Percentiles rank a stretch among this genome's conserved stretches.
Conservation (phyloP, 1,140 invertebrate species). For the Nymphalis io region DNA sequence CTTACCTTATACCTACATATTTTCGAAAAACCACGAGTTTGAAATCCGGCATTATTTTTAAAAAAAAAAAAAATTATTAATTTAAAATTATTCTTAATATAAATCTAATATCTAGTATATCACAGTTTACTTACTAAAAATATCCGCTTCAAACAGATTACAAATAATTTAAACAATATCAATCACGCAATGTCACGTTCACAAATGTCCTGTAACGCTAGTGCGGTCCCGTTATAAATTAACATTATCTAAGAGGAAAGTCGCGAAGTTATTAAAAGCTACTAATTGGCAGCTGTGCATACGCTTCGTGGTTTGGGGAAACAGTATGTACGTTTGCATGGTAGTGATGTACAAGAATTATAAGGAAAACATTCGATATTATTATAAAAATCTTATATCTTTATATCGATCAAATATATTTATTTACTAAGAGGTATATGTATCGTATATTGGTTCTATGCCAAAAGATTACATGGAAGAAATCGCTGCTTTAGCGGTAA, state of each 20-base stretch:
- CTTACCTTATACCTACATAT: too few species aligned
- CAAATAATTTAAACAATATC: background rate
- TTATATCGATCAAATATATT: too few species aligned
- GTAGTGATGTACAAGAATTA: slow-evolving; percentile 18
- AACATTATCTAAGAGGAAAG: slow-evolving; percentile 72
- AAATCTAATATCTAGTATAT: background rate
- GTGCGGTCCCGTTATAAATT: slow-evolving; percentile 45
- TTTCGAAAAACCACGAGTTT: too few species aligned
- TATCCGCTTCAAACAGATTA: background rate
- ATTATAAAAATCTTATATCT: too few species aligned
- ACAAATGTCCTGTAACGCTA: slow-evolving; percentile 11
- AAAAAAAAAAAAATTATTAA: too few species aligned
- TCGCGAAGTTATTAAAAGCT: slow-evolving; percentile 51
- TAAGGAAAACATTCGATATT: too few species aligned
- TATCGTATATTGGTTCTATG: too few species aligned
- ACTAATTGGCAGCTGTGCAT: slow-evolving; percentile 50
- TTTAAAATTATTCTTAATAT: too few species aligned
- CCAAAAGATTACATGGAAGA: too few species aligned
- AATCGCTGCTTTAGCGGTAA: too few species aligned
- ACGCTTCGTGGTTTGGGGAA: slow-evolving; percentile 22
- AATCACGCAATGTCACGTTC: slow-evolving; percentile 18
- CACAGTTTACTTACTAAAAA: background rate
- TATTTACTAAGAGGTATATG: too few species aligned
- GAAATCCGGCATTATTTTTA: too few species aligned
- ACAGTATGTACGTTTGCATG: background rate